Percentiles rank a stretch among this genome's conserved stretches.
These are phyloP conservation scores for Solenodon paradoxus DNA, from an alignment of 2,113 vertebrate genomes.

Conservation along the genomic window DNA sequence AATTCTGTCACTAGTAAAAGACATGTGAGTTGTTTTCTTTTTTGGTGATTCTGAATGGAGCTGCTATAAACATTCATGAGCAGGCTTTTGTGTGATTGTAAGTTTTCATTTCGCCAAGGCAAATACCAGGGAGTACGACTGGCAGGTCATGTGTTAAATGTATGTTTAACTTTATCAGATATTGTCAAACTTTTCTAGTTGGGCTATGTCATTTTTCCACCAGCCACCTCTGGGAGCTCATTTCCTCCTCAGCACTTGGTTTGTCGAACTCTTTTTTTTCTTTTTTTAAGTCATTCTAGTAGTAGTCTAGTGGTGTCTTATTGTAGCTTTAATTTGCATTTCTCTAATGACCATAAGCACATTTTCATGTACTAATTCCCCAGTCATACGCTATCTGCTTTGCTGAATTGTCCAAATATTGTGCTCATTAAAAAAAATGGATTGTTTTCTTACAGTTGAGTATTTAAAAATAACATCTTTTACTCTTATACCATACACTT, in stretches of 20 bases:
- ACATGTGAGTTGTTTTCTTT: background rate
- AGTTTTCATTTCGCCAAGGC: background rate
- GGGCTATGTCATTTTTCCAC: background rate
- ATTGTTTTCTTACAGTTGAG: background rate
- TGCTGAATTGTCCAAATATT: background rate
- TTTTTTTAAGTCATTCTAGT: background rate
- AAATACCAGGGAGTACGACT: background rate
- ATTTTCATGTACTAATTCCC: background rate
- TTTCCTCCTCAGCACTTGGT: background rate
- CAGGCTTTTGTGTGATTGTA: background rate
- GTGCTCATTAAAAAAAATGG: background rate
- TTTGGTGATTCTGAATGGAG: background rate
- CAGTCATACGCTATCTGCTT: background rate
- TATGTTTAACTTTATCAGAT: background rate
- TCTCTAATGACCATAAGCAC: background rate
- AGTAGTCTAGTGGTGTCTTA: background rate
- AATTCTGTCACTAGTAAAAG: background rate
- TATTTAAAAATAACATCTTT: background rate
- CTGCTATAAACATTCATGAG: background rate
- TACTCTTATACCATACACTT: background rate
- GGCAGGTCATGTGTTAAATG: background rate
- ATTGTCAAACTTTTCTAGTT: background rate
- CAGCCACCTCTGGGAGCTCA: background rate
- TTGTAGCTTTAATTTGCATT: background rate
- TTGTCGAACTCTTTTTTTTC: background rate